Evolutionary conservation across 2,888 invertebrate species (phyloP), one percentile per base, ranked within the genome.

Genomic region (Stenolophus ochropezus): DNA sequence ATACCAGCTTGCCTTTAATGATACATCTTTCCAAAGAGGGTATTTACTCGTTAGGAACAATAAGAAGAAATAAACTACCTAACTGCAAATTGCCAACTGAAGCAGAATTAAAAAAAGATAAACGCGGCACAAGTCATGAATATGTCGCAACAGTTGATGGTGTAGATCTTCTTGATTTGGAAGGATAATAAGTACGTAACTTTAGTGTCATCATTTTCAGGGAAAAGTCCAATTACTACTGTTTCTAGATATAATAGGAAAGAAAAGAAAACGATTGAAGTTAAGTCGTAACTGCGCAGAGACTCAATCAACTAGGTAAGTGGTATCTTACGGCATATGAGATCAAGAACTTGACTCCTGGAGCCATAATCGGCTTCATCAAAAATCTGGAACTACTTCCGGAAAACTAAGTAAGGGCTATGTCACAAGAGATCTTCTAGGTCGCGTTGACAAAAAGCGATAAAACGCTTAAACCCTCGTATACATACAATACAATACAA

Each of bases 11-110:
- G 25, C 84, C 82, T 51, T 82, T 87, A 11, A 21, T 86, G 14
- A 83, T 73, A n/a, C 84, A 84, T 75, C 74, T 87, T 65, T 80
- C 85, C n/a, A 82, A 85, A 75, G 74, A 84, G 81, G 87, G 86
- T 42, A 87, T 88, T 51, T 78, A 83, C 47, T 75, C 82, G 21
- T 47, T 88, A 27, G 87, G 87, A 16, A 88, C 87, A 42, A 84
- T 86, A n/a, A 61, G 86, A 69, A 83, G 83, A 83, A 85, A 86
- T 33, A 82, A 87, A 81, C 83, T 87, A 56, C 85, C 86, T 2
- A 85, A 87, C 78, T 86, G 86, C 80, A 87, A 87, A 82, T 82
- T 88, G 6, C 86, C 86, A 25, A 82, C 82, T 4, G 86, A 87
- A 74, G 85, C 85, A 33, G 80, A 83, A 11, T 61, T 85, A 33